Evolutionary conservation across 2,888 invertebrate species (phyloP).

Genomic region (Tuta absoluta): DNA sequence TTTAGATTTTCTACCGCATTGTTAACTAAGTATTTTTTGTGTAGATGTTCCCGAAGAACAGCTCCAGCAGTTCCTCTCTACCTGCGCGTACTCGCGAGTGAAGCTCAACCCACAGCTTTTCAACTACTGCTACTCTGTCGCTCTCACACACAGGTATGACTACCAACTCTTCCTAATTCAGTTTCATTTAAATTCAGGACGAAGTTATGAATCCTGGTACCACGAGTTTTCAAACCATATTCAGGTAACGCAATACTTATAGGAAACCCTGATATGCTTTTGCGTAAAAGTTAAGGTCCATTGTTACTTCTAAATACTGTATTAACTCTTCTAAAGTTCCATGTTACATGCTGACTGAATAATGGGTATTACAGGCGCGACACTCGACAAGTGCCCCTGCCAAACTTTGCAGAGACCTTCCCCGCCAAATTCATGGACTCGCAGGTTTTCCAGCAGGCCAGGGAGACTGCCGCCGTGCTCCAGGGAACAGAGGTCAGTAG

Average conservation of each 20-base stretch:
- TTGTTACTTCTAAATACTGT: too few relatives aligned
- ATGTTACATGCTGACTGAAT: background rate
- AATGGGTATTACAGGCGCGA: slow-evolving; percentile 65
- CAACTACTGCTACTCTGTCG: slow-evolving; percentile 89
- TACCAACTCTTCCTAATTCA: background rate
- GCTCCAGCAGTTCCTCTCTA: slow-evolving; percentile 84
- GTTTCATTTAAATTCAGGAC: too few relatives aligned
- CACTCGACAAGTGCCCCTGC: slow-evolving; percentile 81
- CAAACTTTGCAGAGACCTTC: slow-evolving; percentile 84
- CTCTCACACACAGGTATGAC: slow-evolving; percentile 84
- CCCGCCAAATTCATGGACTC: slow-evolving; percentile 85
- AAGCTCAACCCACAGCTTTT: slow-evolving; percentile 90
- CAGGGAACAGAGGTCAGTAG: slow-evolving; percentile 53
- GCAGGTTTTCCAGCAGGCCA: slow-evolving; percentile 79
- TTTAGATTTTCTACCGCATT: too few relatives aligned
- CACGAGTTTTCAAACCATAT: too few relatives aligned
- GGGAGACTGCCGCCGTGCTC: slow-evolving; percentile 79
- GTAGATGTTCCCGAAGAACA: slow-evolving; percentile 65
- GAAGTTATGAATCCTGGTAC: too few relatives aligned
- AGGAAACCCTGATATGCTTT: too few relatives aligned
- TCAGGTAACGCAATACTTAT: too few relatives aligned
- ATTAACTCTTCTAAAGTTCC: too few relatives aligned
- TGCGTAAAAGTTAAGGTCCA: too few relatives aligned
- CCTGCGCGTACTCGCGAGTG: slow-evolving; percentile 86
- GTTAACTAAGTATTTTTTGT: slow-evolving; percentile 2